Base-by-base conservation (phyloP, 2,797 vertebrate genomes). In the Sebastes cheni region DNA sequence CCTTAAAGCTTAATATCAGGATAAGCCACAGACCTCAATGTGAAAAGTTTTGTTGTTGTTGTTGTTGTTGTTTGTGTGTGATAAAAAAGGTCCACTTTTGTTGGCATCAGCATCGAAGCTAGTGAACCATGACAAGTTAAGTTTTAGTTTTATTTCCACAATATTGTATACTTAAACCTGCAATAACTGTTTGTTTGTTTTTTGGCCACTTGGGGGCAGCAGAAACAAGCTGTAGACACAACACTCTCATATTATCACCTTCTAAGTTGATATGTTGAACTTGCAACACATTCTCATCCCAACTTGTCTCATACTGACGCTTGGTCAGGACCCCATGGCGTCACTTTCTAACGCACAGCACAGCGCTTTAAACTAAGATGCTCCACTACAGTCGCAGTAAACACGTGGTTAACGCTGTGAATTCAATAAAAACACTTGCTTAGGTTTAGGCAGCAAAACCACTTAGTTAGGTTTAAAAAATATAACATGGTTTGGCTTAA, bases 321-420 rank as follows among this genome's bases (percentile, higher is more conserved):
- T 46, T 18, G 42, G 16, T 46, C 42, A 46, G 42, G 42, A 46
- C 0, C 42, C 42, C 42, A 18, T 18, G 16, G 42, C 16, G 0
- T 18, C 42, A 46, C 0, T 46, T 46, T 46, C 42, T 46, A 46
- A 46, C 6, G 14, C 42, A 46, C 16, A 46, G 42, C 6, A 0
- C 14, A 46, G 42, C 0, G 16, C 42, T 46, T 46, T 16, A 42
- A 42, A 42, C 39, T 42, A 18, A 18, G 42, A 46, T 46, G 16
- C 42, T 46, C 42, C 14, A 46, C 42, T 1, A 18, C 42, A 46
- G 16, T 46, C 16, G 6, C 16, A 46, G 42, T 46, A 46, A 18
- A 46, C 42, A 46, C 14, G 13, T 46, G 42, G 42, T 46, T 46
- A 18, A 46, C 42, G 6, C 42, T 46, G 42, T 46, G 42, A 46